These are phyloP conservation scores for Yponomeuta cagnagella DNA, from an alignment of 2,888 invertebrate species.

Conservation along the genomic window DNA sequence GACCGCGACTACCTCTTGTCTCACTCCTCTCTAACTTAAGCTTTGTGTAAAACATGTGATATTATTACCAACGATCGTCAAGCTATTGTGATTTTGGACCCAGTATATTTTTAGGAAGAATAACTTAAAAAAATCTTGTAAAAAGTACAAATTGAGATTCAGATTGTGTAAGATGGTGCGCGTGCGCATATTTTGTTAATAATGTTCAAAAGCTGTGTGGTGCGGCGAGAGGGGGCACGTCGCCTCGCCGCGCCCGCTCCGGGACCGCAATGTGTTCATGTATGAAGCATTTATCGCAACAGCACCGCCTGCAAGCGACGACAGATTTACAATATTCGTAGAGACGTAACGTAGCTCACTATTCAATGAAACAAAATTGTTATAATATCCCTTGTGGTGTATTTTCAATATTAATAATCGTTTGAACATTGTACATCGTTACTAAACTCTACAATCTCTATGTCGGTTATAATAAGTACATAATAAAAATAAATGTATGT, in stretches of 20 bases:
- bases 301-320: background rate
- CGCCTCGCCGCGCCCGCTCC: background rate
- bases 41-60: background rate
- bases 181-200: background rate
- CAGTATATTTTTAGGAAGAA: background rate
- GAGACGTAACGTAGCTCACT: background rate
- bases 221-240: background rate
- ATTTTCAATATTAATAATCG: conserved; percentile 11
- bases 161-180: background rate
- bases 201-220: background rate
- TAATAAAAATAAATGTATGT: background rate
- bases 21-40: background rate
- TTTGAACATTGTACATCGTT: conserved; percentile 13
- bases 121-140: background rate
- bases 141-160: background rate
- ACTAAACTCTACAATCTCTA: conserved; percentile 14
- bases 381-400: conserved; percentile 9
- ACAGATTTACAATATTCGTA: background rate
- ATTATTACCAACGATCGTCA: conserved; percentile 3
- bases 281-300: background rate
- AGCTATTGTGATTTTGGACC: background rate
- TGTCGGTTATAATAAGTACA: conserved; percentile 7
- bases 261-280: background rate
- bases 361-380: conserved; percentile 8
- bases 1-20: conserved; percentile 17